Conservation (phyloP, 2,113 vertebrate species). For the Rhinichthys klamathensis region DNA sequence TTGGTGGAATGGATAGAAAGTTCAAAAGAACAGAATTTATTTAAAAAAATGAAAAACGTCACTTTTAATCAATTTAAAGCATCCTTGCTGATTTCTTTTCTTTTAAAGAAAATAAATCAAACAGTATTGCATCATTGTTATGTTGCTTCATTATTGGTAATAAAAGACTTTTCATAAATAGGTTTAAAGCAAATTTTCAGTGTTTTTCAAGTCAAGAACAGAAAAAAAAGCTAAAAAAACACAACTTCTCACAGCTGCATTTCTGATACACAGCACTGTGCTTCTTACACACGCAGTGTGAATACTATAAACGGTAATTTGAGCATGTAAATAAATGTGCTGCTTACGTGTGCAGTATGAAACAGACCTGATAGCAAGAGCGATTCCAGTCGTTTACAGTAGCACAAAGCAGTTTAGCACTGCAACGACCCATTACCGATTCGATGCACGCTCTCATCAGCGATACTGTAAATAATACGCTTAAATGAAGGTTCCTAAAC, state of each 20-base stretch:
- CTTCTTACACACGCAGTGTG: background rate
- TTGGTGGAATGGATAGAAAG: too few species aligned
- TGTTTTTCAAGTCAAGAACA: background rate
- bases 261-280: background rate
- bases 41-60: background rate
- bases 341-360: background rate
- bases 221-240: background rate
- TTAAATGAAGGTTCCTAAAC: constrained; percentile 17
- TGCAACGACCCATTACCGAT: constrained; percentile 31
- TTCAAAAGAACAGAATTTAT: too few species aligned
- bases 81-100: background rate
- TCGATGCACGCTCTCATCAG: constrained; percentile 36
- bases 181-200: background rate
- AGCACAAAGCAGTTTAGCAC: constrained; percentile 40
- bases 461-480: constrained; percentile 35
- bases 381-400: background rate
- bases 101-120: too few species aligned
- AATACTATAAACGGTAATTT: background rate
- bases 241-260: background rate
- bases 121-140: background rate
- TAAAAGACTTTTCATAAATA: background rate
- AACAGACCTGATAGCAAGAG: background rate
- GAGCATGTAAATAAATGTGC: constrained; percentile 3
- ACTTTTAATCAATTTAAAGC: background rate
- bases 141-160: background rate